Evolutionary conservation across 2,113 vertebrate species (phyloP).

Genomic region (Nyctibius bracteatus): DNA sequence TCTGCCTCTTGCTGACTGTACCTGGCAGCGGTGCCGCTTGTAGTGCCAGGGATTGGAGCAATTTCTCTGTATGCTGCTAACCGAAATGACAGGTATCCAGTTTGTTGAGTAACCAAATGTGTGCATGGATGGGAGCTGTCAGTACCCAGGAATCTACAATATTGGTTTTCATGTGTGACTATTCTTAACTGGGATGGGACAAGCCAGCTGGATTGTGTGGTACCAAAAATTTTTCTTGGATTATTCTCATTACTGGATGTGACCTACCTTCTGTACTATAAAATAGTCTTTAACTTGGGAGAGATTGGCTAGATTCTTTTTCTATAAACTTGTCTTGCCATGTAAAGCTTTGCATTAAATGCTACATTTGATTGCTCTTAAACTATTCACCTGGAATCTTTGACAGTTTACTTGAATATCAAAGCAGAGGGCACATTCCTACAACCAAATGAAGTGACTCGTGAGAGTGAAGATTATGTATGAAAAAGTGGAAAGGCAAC

Average conservation of each 20-base stretch:
- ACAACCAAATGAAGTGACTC: not conserved
- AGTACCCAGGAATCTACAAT: not conserved
- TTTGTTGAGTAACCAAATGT: constrained; percentile 21
- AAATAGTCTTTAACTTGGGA: constrained; percentile 29
- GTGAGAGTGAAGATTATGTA: not conserved
- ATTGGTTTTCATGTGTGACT: not conserved
- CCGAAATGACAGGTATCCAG: not conserved
- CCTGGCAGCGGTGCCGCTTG: not conserved
- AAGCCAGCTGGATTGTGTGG: constrained; percentile 11
- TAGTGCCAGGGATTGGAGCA: not conserved
- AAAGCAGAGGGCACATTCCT: not conserved
- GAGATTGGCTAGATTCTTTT: not conserved
- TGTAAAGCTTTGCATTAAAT: constrained; percentile 49
- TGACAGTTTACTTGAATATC: not conserved
- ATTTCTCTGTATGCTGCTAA: constrained; percentile 44
- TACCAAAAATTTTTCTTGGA: constrained; percentile 46
- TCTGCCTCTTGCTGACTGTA: not conserved
- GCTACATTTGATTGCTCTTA: not conserved
- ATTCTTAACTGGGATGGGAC: not conserved
- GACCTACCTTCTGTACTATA: constrained; percentile 40
- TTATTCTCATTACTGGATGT: constrained; percentile 6
- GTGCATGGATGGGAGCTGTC: not conserved
- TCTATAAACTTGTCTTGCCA: constrained; percentile 7
- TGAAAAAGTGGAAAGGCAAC: not conserved
- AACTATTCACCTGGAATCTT: constrained; percentile 6